Evolutionary conservation across 2,888 invertebrate genomes (phyloP), one percentile per base, ranked within the genome.

Genomic region (Neoascia interrupta): DNA sequence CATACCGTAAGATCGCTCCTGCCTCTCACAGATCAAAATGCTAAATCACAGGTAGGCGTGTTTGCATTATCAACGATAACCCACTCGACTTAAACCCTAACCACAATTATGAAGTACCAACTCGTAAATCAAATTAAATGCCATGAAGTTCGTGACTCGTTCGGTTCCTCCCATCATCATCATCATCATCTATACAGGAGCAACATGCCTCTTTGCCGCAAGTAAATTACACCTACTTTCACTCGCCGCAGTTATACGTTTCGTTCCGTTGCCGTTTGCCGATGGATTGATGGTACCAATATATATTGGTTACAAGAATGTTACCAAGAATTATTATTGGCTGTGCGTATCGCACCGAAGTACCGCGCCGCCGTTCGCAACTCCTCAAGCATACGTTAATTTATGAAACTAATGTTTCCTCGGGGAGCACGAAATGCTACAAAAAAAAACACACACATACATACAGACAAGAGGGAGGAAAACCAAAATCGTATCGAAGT

Each of bases 331-430:
- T 39, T 68, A 79, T 5, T 4, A 8, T 72, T 56, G 66, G 49
- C 16, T 61, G 13, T 51, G 45, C 49, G 39, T 43, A 36, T 26
- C 28, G 47, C 31, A 34, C 49, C 51, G 10, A 31, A 26, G 26
- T 53, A 41, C 39, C 26, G 8, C 5, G 31, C 31, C 21, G 41
- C 70, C 19, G 49, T 63, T 63, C 16, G 43, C 63, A 63, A 56
- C 37, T 66, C 64, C 72, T 76, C 34, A 47, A 72, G 64, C 64
- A 73, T 43, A 51, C 61, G 64, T 72, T 76, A 72, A 79, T 79
- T 79, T 79, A 73, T 73, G 79, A 73, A 79, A 73, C 66, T 54
- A 61, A 61, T 73, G 73, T 43, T 56, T 56, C 61, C 73, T 58
- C 11, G 19, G 73, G 56, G 61, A 64, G 6, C 36, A 47, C 26